phyloP scores from a whole-genome alignment of 2,113 vertebrate species.

The Zeus faber region DNA sequence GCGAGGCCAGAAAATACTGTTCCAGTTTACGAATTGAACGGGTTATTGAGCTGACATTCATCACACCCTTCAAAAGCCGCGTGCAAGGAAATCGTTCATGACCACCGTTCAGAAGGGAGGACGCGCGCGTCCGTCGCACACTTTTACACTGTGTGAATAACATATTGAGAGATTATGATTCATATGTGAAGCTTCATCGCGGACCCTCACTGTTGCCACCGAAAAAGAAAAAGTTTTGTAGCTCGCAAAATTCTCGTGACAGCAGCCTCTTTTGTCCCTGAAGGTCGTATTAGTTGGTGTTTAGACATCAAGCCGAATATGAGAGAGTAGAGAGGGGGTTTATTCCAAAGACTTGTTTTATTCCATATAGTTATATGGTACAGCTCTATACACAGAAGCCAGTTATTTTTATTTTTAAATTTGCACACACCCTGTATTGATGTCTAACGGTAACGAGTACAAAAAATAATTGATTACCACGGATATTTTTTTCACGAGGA shows the following conservation, averaged over 20 bases:
- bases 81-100: slow-evolving; percentile 12
- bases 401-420: slow-evolving; percentile 43
- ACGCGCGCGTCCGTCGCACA: too few relatives aligned
- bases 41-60: slow-evolving; percentile 29
- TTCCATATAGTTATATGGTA: slow-evolving; percentile 11
- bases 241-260: slow-evolving; percentile 16
- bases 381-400: slow-evolving; percentile 30
- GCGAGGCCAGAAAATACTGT: slow-evolving; percentile 11
- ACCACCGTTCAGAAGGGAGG: too few relatives aligned
- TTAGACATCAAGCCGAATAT: slow-evolving; percentile 64
- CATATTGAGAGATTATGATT: slow-evolving; percentile 13
- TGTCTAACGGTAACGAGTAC: slow-evolving; percentile 16
- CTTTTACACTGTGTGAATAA: slow-evolving; percentile 51
- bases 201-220: slow-evolving; percentile 27
- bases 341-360: slow-evolving; percentile 60
- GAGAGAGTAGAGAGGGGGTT: slow-evolving; percentile 38
- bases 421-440: slow-evolving; percentile 53
- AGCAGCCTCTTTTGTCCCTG: slow-evolving; percentile 18
- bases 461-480: slow-evolving; percentile 37
- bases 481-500: slow-evolving; percentile 58
- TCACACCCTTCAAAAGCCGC: slow-evolving; percentile 27
- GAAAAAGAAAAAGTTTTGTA: slow-evolving; percentile 16
- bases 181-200: slow-evolving; percentile 12
- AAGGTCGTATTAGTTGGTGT: slow-evolving; percentile 45
- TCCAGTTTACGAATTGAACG: slow-evolving; percentile 1